Percentiles rank a stretch among this genome's conserved stretches.
Conservation (phyloP, 2,797 vertebrate species). For the Trematomus bernacchii region DNA sequence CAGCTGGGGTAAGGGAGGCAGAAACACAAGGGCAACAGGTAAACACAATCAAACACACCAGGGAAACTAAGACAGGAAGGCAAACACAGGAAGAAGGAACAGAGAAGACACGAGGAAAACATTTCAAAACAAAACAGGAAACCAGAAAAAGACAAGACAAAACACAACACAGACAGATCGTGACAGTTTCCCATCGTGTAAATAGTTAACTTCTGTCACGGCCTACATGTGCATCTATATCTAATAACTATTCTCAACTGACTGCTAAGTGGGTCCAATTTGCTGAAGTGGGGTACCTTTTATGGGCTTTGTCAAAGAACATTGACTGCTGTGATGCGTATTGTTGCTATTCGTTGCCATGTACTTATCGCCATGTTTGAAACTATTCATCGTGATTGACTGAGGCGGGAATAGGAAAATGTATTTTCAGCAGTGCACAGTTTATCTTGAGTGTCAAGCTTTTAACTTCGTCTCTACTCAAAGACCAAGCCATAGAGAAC, state of each 20-base stretch:
- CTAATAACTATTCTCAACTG: constrained; percentile 8
- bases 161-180: too few species aligned
- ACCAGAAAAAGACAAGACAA: too few species aligned
- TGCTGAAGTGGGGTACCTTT: neutral
- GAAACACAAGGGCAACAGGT: too few species aligned
- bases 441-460: neutral
- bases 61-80: too few species aligned
- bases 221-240: neutral
- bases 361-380: neutral
- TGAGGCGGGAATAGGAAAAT: neutral
- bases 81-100: too few species aligned
- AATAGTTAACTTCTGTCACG: constrained; percentile 1
- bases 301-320: constrained; percentile 2
- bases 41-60: too few species aligned
- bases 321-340: neutral
- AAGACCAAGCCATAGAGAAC: neutral
- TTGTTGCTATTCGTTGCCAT: neutral
- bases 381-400: neutral
- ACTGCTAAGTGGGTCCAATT: constrained; percentile 17
- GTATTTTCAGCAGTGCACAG: neutral
- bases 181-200: neutral
- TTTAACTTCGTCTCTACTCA: neutral
- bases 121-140: too few species aligned
- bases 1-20: too few species aligned
- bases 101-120: too few species aligned